phyloP scores from a whole-genome alignment of 1,140 invertebrate genomes.

The Saccostrea echinata region DNA sequence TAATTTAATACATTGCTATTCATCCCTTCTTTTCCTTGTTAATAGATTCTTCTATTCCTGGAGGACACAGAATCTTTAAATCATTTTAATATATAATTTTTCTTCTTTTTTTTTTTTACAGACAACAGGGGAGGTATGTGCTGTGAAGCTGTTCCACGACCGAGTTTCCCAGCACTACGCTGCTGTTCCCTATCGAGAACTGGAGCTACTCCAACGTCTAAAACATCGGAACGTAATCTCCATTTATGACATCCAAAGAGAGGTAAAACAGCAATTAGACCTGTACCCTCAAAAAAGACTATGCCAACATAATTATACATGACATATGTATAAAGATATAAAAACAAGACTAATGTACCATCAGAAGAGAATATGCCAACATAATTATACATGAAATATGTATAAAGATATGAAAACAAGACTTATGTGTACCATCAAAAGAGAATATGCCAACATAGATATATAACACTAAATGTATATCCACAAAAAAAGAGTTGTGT shows the following conservation, averaged over 20 bases:
- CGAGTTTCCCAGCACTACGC: slow-evolving; percentile 54
- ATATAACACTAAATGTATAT: background rate
- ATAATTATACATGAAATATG: background rate
- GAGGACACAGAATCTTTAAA: background rate
- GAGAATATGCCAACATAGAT: background rate
- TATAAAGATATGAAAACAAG: background rate
- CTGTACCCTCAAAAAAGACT: background rate
- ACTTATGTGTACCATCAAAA: background rate
- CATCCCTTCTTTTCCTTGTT: too few relatives aligned
- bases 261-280: slow-evolving; percentile 41
- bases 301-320: too few relatives aligned
- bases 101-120: slow-evolving; percentile 16
- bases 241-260: slow-evolving; percentile 51
- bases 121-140: slow-evolving; percentile 50
- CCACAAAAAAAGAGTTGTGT: background rate
- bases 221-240: slow-evolving; percentile 56
- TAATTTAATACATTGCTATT: too few relatives aligned
- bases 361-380: background rate
- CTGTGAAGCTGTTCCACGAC: slow-evolving; percentile 60
- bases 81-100: background rate
- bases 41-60: too few relatives aligned
- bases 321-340: background rate
- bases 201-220: slow-evolving; percentile 51
- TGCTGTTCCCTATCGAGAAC: slow-evolving; percentile 48
- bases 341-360: background rate